Percentiles rank a stretch among this genome's conserved stretches.
These are phyloP conservation scores for Eulemur albifrons DNA, from an alignment of 2,797 vertebrate species.

Conservation along the genomic window DNA sequence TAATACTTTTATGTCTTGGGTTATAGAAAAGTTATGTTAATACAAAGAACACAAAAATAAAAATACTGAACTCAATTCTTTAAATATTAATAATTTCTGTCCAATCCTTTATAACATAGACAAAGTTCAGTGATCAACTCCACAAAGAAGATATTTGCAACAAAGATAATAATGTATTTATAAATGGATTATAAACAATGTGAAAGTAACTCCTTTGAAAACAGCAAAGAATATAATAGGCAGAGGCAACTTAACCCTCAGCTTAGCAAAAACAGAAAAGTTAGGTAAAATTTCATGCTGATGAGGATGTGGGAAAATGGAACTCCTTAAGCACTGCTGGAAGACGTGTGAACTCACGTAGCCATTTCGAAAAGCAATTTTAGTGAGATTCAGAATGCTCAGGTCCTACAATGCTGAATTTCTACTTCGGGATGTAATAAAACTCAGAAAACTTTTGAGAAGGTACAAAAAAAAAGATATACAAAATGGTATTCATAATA, in stretches of 20 bases:
- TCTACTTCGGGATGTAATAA: background rate
- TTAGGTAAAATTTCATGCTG: background rate
- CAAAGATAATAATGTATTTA: background rate
- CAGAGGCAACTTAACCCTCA: background rate
- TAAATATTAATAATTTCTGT: background rate
- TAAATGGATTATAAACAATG: background rate
- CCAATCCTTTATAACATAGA: background rate
- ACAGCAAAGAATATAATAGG: background rate
- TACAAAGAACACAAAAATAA: background rate
- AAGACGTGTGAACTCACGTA: background rate
- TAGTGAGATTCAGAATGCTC: background rate
- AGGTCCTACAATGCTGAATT: background rate
- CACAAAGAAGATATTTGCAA: background rate
- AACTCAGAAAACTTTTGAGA: background rate
- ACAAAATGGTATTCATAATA: background rate
- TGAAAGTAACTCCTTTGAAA: background rate
- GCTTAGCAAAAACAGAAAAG: background rate
- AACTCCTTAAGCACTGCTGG: no score
- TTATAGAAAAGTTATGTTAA: background rate
- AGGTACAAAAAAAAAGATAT: background rate
- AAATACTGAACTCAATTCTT: background rate
- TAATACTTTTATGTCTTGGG: background rate
- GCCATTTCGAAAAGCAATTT: background rate
- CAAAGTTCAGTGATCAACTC: background rate
- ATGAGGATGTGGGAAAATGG: background rate